phyloP scores from a whole-genome alignment of 2,888 invertebrate species.

The Dinocampus coccinellae region DNA sequence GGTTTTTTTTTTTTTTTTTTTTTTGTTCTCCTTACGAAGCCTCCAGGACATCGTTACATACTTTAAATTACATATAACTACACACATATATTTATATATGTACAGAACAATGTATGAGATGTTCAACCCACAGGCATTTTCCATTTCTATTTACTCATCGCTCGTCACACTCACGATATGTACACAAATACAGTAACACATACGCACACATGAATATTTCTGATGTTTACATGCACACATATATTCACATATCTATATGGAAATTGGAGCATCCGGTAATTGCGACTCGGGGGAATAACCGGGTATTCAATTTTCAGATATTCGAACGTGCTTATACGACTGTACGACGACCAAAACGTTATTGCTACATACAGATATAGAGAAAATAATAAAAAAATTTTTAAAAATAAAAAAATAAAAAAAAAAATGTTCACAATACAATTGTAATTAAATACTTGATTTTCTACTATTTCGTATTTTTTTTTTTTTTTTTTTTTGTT shows the following conservation, averaged over 20 bases:
- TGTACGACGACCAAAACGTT: not conserved
- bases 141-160: conserved; percentile 13
- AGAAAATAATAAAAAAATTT: not conserved
- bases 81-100: not conserved
- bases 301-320: conserved; percentile 43
- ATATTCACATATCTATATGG: conserved; percentile 11
- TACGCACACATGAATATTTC: not conserved
- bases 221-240: not conserved
- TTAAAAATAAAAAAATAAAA: not conserved
- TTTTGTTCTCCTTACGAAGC: conserved; percentile 30
- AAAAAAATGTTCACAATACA: not conserved
- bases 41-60: conserved; percentile 20
- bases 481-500: too few species aligned
- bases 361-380: not conserved
- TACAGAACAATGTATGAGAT: not conserved
- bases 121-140: conserved; percentile 10
- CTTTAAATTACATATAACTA: not conserved
- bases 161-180: not conserved
- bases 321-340: conserved; percentile 23
- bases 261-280: conserved; percentile 29
- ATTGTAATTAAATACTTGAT: not conserved
- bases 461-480: too few species aligned
- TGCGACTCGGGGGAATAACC: conserved; percentile 31
- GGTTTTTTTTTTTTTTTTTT: too few species aligned
- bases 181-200: not conserved